Evolutionary conservation across 2,113 vertebrate species (phyloP).

Genomic region (Excalfactoria chinensis): DNA sequence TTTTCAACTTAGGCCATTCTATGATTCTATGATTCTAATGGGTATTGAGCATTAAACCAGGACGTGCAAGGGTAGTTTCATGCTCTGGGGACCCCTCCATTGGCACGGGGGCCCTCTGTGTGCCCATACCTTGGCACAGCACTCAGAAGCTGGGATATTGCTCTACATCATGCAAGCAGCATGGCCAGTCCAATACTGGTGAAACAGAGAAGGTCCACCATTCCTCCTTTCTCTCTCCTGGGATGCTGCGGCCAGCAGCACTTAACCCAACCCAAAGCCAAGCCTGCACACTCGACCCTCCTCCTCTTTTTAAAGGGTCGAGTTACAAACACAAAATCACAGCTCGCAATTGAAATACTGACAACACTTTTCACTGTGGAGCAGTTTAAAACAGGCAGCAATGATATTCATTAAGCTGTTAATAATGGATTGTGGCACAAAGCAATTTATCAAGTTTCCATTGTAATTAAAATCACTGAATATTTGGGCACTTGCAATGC

Average conservation of each 20-base stretch:
- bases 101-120: neutral
- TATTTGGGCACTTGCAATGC: slow-evolving; percentile 63
- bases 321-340: neutral
- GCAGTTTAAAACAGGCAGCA: slow-evolving; percentile 35
- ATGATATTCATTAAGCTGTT: slow-evolving; percentile 70
- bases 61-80: accelerated
- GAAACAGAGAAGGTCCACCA: neutral
- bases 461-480: slow-evolving; percentile 73
- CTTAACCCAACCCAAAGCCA: neutral
- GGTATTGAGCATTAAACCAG: neutral
- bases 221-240: neutral
- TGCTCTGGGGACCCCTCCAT: neutral
- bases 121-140: neutral
- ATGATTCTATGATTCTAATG: too few species aligned
- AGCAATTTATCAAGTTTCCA: slow-evolving; percentile 73
- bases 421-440: slow-evolving; percentile 66
- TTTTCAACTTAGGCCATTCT: too few species aligned
- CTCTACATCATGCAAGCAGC: neutral
- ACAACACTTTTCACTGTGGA: neutral
- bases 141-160: neutral
- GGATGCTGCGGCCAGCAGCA: neutral
- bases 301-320: neutral
- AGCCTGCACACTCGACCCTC: neutral
- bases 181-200: neutral
- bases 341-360: neutral